These are phyloP conservation scores for Tokudaia tokunoshimensis DNA, from an alignment of 2,797 vertebrate genomes.

Conservation along the genomic window DNA sequence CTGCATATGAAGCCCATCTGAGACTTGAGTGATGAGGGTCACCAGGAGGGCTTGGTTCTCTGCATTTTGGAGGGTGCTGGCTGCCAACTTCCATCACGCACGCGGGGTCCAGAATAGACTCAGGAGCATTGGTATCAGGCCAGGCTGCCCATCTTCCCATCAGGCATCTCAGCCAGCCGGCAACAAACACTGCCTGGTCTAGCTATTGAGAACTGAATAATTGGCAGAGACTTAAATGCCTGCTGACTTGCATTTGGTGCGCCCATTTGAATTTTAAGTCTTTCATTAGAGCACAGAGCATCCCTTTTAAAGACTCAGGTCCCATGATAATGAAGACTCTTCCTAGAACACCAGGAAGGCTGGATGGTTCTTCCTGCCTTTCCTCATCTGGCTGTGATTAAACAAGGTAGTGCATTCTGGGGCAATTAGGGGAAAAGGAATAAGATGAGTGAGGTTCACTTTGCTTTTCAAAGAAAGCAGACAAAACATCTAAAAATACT, in stretches of 20 bases:
- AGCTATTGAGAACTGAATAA: constrained; percentile 72
- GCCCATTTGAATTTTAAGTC: constrained; percentile 73
- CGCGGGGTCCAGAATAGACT: constrained; percentile 23
- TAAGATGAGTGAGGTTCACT: constrained; percentile 5
- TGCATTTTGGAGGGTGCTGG: constrained; percentile 26
- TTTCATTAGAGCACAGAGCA: constrained; percentile 70
- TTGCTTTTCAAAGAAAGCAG: constrained; percentile 44
- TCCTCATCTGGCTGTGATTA: constrained; percentile 49
- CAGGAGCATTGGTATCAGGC: constrained; percentile 30
- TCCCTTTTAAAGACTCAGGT: constrained; percentile 63
- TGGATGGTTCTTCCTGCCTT: constrained; percentile 37
- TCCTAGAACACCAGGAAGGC: constrained; percentile 47
- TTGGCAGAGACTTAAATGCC: constrained; percentile 70
- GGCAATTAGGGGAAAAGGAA: constrained; percentile 44
- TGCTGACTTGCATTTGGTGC: constrained; percentile 74
- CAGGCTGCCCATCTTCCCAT: constrained; percentile 53
- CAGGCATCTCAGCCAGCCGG: constrained; percentile 63
- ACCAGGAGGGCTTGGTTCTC: background rate
- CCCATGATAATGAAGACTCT: constrained; percentile 59
- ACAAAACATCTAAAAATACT: constrained; percentile 32
- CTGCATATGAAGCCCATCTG: background rate
- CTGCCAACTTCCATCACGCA: constrained; percentile 45
- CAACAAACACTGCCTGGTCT: constrained; percentile 63
- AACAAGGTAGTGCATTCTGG: constrained; percentile 19
- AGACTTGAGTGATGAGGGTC: constrained; percentile 24